A percentile compares a stretch with the other conserved stretches of the same genome.
Conservation (phyloP, 2,113 vertebrate species). For the Ceyx margarethae region DNA sequence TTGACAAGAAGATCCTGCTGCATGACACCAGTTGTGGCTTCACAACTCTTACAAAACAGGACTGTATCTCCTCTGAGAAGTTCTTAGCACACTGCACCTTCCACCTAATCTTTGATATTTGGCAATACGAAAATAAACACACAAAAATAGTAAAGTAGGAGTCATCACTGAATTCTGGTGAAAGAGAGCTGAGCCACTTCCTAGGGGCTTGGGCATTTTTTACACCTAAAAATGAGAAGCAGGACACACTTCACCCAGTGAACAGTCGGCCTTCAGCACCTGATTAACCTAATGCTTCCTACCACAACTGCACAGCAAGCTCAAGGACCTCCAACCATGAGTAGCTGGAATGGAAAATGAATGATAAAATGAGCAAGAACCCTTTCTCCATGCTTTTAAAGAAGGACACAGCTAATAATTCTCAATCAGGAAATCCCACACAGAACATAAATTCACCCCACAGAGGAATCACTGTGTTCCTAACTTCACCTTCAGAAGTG, state of each 20-base stretch:
- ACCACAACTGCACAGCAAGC: rapidly evolving
- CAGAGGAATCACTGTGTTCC: neutral
- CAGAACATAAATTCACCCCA: neutral
- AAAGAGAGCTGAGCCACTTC: neutral
- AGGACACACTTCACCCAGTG: neutral
- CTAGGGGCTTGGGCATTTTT: neutral
- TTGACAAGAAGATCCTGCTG: neutral
- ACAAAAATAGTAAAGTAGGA: neutral
- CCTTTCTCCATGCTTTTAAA: neutral
- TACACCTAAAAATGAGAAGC: neutral
- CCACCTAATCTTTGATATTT: neutral
- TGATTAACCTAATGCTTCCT: rapidly evolving
- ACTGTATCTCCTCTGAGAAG: neutral
- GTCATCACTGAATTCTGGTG: neutral
- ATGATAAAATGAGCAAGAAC: neutral
- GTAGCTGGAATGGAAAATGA: neutral
- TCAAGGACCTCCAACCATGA: rapidly evolving
- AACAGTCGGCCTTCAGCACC: neutral
- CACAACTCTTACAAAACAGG: neutral
- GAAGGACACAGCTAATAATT: neutral
- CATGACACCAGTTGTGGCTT: neutral
- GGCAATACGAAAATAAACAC: neutral
- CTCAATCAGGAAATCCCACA: neutral
- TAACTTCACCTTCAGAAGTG: neutral
- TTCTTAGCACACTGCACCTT: neutral